Conservation (phyloP, 1,140 invertebrate genomes). For the Geopemphigus sp. region DNA sequence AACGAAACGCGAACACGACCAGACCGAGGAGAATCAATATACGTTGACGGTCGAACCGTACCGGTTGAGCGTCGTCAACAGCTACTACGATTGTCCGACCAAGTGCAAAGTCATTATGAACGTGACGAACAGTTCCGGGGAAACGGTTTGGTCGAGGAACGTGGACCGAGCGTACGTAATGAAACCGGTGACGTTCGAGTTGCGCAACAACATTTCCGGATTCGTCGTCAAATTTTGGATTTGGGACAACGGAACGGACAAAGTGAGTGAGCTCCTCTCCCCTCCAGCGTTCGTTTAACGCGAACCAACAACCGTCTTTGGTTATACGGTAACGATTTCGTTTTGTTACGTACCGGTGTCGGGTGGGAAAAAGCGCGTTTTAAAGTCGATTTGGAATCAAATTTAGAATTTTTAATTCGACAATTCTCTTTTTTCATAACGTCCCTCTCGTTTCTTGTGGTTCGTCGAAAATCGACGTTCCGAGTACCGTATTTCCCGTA, state of each 20-base stretch:
- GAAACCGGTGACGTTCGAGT: slow-evolving; percentile 30
- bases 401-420: too few species aligned
- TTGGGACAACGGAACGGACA: neutral
- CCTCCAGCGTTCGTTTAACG: too few species aligned
- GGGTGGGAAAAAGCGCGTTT: too few species aligned
- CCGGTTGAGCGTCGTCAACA: neutral
- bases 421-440: too few species aligned
- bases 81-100: neutral
- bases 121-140: slow-evolving; percentile 7
- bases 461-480: too few species aligned
- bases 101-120: slow-evolving; percentile 5
- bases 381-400: too few species aligned
- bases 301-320: too few species aligned
- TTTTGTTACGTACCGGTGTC: too few species aligned
- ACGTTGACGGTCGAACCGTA: neutral
- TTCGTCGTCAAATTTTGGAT: slow-evolving; percentile 28
- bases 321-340: too few species aligned
- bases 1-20: slow-evolving; percentile 18
- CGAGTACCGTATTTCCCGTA: too few species aligned
- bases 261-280: too few species aligned
- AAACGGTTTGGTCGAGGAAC: slow-evolving; percentile 14
- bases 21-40: slow-evolving; percentile 35
- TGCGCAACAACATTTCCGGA: slow-evolving; percentile 34
- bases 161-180: slow-evolving; percentile 12
- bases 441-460: too few species aligned